These are phyloP conservation scores for Macrosteles quadrilineatus DNA, from an alignment of 1,140 invertebrate species.

Conservation along the genomic window DNA sequence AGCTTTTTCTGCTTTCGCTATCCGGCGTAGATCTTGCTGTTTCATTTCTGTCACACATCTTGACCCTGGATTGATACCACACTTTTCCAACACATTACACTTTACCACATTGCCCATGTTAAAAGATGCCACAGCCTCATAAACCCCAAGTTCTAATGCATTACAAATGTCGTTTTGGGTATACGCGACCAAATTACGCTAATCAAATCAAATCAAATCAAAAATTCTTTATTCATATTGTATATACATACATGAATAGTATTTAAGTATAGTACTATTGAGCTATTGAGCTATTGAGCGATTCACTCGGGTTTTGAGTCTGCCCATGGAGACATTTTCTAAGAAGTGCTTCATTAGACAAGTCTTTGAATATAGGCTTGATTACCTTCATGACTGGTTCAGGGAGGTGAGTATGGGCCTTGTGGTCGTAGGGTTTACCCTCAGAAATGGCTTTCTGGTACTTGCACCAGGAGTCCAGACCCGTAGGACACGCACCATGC, in stretches of 20 bases:
- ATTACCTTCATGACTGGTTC: neutral
- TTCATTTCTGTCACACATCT: neutral
- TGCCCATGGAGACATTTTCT: conserved; percentile 34
- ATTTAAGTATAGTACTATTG: too few species aligned
- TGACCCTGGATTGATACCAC: neutral
- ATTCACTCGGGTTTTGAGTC: conserved; percentile 40
- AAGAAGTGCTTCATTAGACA: conserved; percentile 11
- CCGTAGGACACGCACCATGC: conserved; percentile 1
- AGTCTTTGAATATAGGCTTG: conserved; percentile 21
- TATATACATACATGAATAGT: too few species aligned
- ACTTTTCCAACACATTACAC: neutral
- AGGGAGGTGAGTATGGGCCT: too few species aligned
- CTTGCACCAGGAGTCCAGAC: conserved; percentile 9
- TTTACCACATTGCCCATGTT: conserved; percentile 20
- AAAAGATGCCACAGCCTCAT: conserved; percentile 6
- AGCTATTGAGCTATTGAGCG: too few species aligned
- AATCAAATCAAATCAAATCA: too few species aligned
- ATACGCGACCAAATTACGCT: conserved; percentile 38
- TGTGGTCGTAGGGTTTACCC: neutral
- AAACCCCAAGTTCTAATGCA: conserved; percentile 38
- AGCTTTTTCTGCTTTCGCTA: neutral
- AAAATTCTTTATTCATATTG: too few species aligned
- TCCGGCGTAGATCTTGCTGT: neutral
- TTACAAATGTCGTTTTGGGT: conserved; percentile 40
- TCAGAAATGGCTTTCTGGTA: conserved; percentile 1